phyloP scores from a whole-genome alignment of 2,797 vertebrate genomes.

The Hippocampus kuda region DNA sequence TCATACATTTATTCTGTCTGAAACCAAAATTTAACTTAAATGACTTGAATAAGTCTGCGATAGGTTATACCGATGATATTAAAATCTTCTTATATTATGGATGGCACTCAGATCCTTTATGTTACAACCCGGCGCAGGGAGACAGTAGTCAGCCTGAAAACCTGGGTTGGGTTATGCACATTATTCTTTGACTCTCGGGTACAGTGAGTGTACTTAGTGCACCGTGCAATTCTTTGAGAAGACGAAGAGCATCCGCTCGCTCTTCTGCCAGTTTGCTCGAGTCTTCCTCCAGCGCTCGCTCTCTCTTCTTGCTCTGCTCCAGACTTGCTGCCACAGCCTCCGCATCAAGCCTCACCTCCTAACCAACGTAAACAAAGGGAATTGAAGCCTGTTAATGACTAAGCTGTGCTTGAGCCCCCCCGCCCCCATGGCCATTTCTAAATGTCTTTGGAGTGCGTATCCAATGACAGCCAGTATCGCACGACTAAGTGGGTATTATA shows the following conservation, averaged over 20 bases:
- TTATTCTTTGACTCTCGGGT: not conserved
- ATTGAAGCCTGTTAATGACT: not conserved
- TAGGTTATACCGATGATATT: no score
- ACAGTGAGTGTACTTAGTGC: constrained; percentile 23
- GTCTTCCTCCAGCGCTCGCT: constrained; percentile 61
- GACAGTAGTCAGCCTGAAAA: no score
- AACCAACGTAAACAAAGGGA: constrained; percentile 9
- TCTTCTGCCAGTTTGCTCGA: constrained; percentile 62
- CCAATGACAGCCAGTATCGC: no score
- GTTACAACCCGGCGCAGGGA: not conserved
- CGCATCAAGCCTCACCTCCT: constrained; percentile 60
- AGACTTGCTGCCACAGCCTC: constrained; percentile 56
- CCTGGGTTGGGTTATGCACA: no score
- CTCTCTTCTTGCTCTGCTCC: constrained; percentile 67
- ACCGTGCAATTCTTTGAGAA: constrained; percentile 69
- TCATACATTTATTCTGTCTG: not conserved
- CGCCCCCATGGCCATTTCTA: not conserved
- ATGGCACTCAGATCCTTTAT: not conserved
- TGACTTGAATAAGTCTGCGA: not conserved
- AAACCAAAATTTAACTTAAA: not conserved
- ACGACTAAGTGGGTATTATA: not conserved
- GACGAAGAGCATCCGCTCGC: constrained; percentile 54
- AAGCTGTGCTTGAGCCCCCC: not conserved
- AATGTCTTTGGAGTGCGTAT: no score
- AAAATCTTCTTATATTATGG: not conserved